Base-by-base conservation (phyloP, 1,140 invertebrate species). In the Drosophila jambulina region DNA sequence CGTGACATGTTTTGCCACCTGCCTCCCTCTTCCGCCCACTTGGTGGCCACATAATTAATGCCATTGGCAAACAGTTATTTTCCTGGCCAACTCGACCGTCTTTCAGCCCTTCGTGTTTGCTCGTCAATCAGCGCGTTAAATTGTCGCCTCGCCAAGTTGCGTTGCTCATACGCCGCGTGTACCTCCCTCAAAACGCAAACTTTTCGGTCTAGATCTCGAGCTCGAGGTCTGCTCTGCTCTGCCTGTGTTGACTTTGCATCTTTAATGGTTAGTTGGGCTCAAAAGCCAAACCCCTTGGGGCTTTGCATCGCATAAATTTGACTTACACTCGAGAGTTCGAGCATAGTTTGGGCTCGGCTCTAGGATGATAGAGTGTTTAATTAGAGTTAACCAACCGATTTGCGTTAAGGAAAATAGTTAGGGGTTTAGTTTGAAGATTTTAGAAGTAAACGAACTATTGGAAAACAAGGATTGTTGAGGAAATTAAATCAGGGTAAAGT, bases 221-320 rank as follows among this genome's bases (percentile, higher is more conserved):
- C 23, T 48, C 46, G 46, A 64, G 57, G 9, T 21, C 7, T 23
- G 23, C 42, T 6, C 10, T 43, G 13, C 23, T 32, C 27, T 36
- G 34, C 12, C 34, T 27, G 61, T 84, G 83, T 75, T 84, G 81
- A 85, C 77, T 84, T 84, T 85, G 78, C 82, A 85, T 85, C 83
- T 77, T 75, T 63, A 76, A 68, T 79, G 65, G 71, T 67, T 82
- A 60, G 67, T 53, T 70, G 67, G 67, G 63, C 63, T 36, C 25
- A 32, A 25, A 25, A 17, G 46, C 13, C 27, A 42, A 71, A 56
- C 45, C 54, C 54, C n/a, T 5, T 5, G 19, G 15, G 54, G 36
- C 45, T 42, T 42, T 23, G 27, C 43, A 15, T 8, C 19, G 53
- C 48, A 72, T 60, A 51, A 49, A 72, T 42, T 72, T 72, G 69